phyloP scores from a whole-genome alignment of 2,797 vertebrate genomes.

The Nasua narica region DNA sequence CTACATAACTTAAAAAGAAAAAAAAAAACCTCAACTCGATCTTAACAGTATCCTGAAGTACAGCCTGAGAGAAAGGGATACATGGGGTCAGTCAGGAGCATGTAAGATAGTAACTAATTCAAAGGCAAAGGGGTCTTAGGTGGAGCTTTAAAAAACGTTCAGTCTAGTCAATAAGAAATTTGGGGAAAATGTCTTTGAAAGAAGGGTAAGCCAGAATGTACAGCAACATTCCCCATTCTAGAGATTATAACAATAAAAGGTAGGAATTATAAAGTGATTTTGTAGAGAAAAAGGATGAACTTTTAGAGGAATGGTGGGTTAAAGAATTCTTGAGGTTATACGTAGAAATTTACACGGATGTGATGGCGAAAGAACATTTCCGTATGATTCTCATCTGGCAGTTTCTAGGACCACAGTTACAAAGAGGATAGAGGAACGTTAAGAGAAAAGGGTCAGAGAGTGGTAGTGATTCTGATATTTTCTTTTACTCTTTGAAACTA shows the following conservation, averaged over 20 bases:
- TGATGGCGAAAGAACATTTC: conserved; percentile 6
- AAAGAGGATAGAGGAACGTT: background rate
- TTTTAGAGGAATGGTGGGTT: background rate
- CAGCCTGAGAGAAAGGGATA: conserved; percentile 62
- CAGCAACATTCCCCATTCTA: conserved; percentile 22
- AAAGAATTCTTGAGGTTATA: background rate
- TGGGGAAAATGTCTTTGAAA: conserved; percentile 45
- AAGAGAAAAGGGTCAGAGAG: background rate
- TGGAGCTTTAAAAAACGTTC: conserved; percentile 59
- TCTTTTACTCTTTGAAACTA: conserved; percentile 17
- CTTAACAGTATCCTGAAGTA: conserved; percentile 65
- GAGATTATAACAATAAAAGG: conserved; percentile 15
- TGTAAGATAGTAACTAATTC: conserved; percentile 62
- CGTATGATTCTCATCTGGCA: background rate
- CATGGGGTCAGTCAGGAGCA: conserved; percentile 64
- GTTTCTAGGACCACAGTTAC: background rate
- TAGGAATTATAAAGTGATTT: background rate
- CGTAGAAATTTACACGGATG: conserved; percentile 1
- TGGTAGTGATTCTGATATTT: background rate
- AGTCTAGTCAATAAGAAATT: conserved; percentile 72
- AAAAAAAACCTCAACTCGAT: conserved; percentile 71
- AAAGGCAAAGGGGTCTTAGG: conserved; percentile 53
- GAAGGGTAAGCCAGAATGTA: conserved; percentile 50
- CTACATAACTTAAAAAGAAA: conserved; percentile 78
- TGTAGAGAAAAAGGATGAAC: background rate